Base-by-base conservation (phyloP, 2,888 invertebrate species). In the Gandaritis pyraliata region DNA sequence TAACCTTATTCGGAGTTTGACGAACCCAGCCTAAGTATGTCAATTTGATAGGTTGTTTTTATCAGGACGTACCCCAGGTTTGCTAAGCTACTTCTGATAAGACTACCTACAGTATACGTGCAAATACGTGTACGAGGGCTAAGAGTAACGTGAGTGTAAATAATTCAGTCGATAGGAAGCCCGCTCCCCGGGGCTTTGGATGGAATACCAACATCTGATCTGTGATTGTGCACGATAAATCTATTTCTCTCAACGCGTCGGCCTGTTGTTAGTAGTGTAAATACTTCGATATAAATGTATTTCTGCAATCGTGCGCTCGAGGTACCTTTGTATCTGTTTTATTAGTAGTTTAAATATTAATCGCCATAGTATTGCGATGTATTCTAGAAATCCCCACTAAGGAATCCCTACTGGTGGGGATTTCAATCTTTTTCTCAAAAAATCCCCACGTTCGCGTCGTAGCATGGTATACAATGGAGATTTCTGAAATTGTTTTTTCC, bases 181-280 rank as follows among this genome's bases (percentile, higher is more conserved):
- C 75, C 53, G 50, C 62, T 62, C 58, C 30, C 85, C 58, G 68
- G 83, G 78, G 87, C 81, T 85, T 83, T 80, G 80, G 78, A 81
- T 78, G 80, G 88, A 90, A 90, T 89, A 89, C 87, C 83, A 87
- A 88, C 88, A 86, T 84, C 83, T 88, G 86, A 88, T 88, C 86
- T 83, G 85, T 87, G 90, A 90, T 89, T 88, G 87, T 82, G 80
- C 78, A 77, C 79, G 78, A 86, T 88, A 88, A 87, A 87, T 87
- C 85, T 80, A 78, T 81, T 84, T 78, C 81, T 82, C 80, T 81
- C 80, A 76, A 76, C 77, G 71, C 72, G 71, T 71, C 73, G 72
- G 72, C 79, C 78, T 50, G 76, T 80, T 79, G 74, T 77, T 75
- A 72, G 72, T 72, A 65, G 70, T 62, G 72, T 76, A 75, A 76